Evolutionary conservation across 1,140 invertebrate genomes (phyloP), one percentile per base, ranked within the genome.

Genomic region (Cardiocondyla obscurior): DNA sequence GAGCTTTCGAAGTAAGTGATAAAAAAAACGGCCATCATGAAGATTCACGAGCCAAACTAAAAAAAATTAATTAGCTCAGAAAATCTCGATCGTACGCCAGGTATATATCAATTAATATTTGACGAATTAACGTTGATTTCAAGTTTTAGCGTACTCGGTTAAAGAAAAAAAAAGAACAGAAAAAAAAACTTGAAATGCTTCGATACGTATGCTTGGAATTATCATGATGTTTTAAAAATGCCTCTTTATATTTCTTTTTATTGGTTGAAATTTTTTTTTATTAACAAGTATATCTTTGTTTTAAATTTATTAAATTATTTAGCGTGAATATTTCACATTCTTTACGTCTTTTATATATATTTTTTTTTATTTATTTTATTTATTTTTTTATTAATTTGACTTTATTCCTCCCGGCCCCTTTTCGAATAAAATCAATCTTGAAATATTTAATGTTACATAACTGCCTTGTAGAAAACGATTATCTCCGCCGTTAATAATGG

Each of bases 401-500:
- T 4, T n/a, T 14, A 42, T 44, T 28, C 12, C n/a, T n/a, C n/a
- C n/a, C n/a, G n/a, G n/a, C n/a, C n/a, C 33, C 58, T 73, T 28
- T 19, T 44, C 5, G 6, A 60, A 16, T 25, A 74, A 44, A 60
- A 10, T 44, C n/a, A 42, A 25, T 44, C 12, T 60, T 74, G n/a
- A 33, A 58, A 49, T 19, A 39, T 64, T 76, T 22, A 33, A 64
- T 10, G 25, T 44, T 64, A 76, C 7, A 70, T 16, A 36, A 60
- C 53, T 76, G n/a, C 57, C 44, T 64, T 62, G 51, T 67, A 28
- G 69, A 1, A 77, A 51, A 67, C 60, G 60, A 77, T 77, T 39
- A 77, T 67, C 58, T 57, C 53, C 16, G 46, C 8, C 22, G 49
- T 77, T 76, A 83, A 77, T 77, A 25, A 64, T 74, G 28, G 25